A percentile compares a stretch with the other conserved stretches of the same genome.
Conservation (phyloP, 2,113 vertebrate species). For the Onychostruthus taczanowskii region DNA sequence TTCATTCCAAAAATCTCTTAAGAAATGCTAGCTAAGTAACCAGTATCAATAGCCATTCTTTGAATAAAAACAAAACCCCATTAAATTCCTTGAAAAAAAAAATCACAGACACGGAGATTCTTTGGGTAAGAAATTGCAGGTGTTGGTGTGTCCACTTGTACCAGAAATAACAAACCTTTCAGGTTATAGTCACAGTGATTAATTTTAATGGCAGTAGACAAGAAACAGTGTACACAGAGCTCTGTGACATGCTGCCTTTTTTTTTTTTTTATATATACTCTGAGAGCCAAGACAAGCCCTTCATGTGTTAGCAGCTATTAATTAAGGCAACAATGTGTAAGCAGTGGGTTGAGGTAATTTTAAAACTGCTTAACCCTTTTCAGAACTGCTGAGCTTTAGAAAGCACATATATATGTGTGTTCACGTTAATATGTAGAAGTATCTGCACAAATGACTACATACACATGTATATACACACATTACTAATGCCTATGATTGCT, state of each 20-base stretch:
- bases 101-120: fast-evolving
- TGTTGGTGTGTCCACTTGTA: neutral
- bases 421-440: neutral
- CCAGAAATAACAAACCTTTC: neutral
- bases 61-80: neutral
- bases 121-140: neutral
- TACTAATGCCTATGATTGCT: neutral
- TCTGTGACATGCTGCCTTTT: conserved; percentile 45
- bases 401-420: neutral
- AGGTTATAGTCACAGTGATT: neutral
- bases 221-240: conserved; percentile 24
- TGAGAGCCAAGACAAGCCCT: conserved; percentile 43
- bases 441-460: neutral
- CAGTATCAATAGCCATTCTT: neutral
- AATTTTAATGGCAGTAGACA: conserved; percentile 44
- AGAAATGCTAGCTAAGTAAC: neutral
- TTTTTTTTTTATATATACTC: neutral
- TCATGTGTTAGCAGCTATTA: conserved; percentile 57
- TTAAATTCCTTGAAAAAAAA: neutral
- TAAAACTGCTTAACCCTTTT: conserved; percentile 55
- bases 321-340: conserved; percentile 64
- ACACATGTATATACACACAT: neutral
- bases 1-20: neutral
- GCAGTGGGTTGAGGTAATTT: conserved; percentile 55
- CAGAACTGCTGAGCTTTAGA: neutral